Base-by-base conservation (phyloP, 2,113 vertebrate genomes). In the Caretta caretta region DNA sequence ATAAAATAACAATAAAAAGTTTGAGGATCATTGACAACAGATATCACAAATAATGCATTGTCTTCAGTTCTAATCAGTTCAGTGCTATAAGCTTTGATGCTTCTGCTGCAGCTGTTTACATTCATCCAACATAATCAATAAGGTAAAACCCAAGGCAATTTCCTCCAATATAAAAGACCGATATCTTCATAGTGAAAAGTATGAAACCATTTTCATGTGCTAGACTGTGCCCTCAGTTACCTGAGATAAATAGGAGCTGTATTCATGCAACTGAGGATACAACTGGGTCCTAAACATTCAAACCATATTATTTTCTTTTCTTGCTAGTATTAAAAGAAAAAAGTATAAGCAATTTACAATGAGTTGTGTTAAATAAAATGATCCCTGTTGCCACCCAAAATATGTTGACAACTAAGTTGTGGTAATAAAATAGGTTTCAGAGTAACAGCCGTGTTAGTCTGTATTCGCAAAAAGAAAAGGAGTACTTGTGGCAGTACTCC, bases 141-240 rank as follows among this genome's bases (percentile, higher is more conserved):
- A 86, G 93, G 69, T 14, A 56, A 35, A 83, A 87, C 80, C 24
- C 22, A 80, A 53, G 27, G 10, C n/a, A 84, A 91, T 88, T 91
- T 84, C 10, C 25, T 88, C 56, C 78, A 88, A 90, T 89, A 51
- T 69, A 69, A 62, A 95, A 76, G 50, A 31, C 5, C 2, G 9
- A 2, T 51, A 8, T 82, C 5, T 2, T 82, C 5, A 80, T 27
- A 86, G 1, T 25, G 13, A 0, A 0, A 86, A 49, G 2, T 81
- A 65, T 8, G 19, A 95, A 94, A 48, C 3, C 8, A 24, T 7
- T 48, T 48, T 51, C 65, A 20, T 81, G 6, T 87, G 42, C 2
- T 10, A 29, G 46, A 2, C 2, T 91, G 4, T 83, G 48, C 11
- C 82, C 2, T 3, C 62, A 48, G 17, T 78, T 83, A 62, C 38